Evolutionary conservation across 2,888 invertebrate genomes (phyloP), one percentile per base, ranked within the genome.

Genomic region (Tipula vernalis): DNA sequence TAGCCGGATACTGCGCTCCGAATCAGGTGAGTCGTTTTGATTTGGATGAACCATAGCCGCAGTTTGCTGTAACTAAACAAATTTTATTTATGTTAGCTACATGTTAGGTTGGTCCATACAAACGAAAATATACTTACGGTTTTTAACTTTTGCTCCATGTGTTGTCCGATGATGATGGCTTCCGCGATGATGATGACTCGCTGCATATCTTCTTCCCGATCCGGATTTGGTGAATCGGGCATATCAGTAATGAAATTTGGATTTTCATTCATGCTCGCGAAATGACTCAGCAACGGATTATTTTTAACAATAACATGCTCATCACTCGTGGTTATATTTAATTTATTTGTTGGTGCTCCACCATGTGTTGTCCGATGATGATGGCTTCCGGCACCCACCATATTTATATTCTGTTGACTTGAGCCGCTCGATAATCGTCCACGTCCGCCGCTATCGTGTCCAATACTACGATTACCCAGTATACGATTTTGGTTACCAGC

Each of bases 261-360:
- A 88, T 92, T 92, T 87, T 93, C 93, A 44, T 91, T 90, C 8
- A 93, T 88, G 88, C 90, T 93, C 18, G 94, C 93, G 88, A 94
- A 95, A 89, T 95, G 95, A 88, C 95, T 92, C 87, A 93, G 92
- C 87, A 95, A 92, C 0, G 96, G 96, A 91, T 97, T 97, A 89
- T 93, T 97, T 91, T 97, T 97, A 0, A 97, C 92, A 3, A 96
- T 91, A 6, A 95, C 96, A 89, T 95, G 94, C 88, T 95, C 95
- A 88, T 94, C 94, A 86, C 92, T 91, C 0, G 90, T 88, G 41
- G 87, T 51, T 28, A 44, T 83, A 28, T 6, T 36, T 36, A 36
- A 10, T 41, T 39, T 84, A 39, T 84, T 84, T 84, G 84, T 13
- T 15, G n/a, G n/a, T 6, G 88, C 44, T 12, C 86, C 86, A 88